Percentiles rank a stretch among this genome's conserved stretches.
phyloP scores from a whole-genome alignment of 2,797 vertebrate species.

The Parambassis ranga region DNA sequence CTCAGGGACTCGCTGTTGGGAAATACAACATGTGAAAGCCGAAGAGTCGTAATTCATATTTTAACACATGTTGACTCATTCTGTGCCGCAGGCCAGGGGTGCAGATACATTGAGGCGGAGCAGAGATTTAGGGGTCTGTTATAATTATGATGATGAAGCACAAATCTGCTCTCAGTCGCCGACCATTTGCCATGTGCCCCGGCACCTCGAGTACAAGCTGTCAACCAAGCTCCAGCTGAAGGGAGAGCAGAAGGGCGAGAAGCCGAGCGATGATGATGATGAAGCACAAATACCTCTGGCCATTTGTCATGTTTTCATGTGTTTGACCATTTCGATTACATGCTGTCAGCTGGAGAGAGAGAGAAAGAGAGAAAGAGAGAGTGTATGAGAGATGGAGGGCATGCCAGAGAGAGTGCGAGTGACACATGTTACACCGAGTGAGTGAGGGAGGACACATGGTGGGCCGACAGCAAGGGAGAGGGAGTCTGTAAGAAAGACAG shows the following conservation, averaged over 20 bases:
- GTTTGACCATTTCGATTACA: constrained; percentile 78
- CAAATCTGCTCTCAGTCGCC: constrained; percentile 27
- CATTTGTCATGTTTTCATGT: constrained; percentile 77
- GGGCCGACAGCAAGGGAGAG: constrained; percentile 27
- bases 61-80: constrained; percentile 54
- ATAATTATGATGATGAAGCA: constrained; percentile 63
- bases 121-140: constrained; percentile 5
- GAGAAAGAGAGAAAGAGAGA: constrained; percentile 9
- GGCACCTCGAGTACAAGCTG: constrained; percentile 46
- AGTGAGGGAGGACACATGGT: constrained; percentile 72
- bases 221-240: constrained; percentile 47
- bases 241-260: constrained; percentile 2
- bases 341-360: constrained; percentile 69
- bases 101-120: not conserved
- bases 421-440: constrained; percentile 72
- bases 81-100: constrained; percentile 32
- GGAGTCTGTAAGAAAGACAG: constrained; percentile 21
- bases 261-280: constrained; percentile 65
- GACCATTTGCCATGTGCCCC: constrained; percentile 46
- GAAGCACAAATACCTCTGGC: constrained; percentile 64
- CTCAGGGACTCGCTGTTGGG: constrained; percentile 46
- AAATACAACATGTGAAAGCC: constrained; percentile 34
- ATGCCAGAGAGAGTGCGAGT: constrained; percentile 67
- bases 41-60: constrained; percentile 38
- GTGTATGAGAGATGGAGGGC: constrained; percentile 28